Percentiles rank a stretch among this genome's conserved stretches.
Evolutionary conservation across 1,140 invertebrate genomes (phyloP).

Genomic region (Cyrtorhinus lividipennis): DNA sequence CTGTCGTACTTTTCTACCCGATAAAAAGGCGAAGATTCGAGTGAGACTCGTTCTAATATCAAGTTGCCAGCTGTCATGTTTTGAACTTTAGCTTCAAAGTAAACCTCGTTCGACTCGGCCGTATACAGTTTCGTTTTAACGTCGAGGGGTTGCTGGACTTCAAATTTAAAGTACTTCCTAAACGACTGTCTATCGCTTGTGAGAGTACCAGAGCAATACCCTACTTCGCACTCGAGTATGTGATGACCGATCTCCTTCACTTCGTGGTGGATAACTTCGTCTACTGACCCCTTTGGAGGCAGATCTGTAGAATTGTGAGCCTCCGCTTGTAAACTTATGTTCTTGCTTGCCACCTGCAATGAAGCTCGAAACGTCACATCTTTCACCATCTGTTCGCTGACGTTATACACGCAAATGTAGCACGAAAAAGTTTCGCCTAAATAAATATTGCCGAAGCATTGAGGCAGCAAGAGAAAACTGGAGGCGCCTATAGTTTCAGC

Average conservation of each 20-base stretch:
- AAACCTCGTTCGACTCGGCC: slow-evolving; percentile 93
- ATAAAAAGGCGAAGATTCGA: slow-evolving; percentile 84
- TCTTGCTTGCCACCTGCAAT: slow-evolving; percentile 8
- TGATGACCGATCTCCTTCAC: slow-evolving; percentile 96
- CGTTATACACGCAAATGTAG: slow-evolving; percentile 94
- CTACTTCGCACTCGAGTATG: slow-evolving; percentile 92
- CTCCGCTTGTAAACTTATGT: not conserved
- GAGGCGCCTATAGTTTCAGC: slow-evolving; percentile 70
- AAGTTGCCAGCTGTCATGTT: slow-evolving; percentile 83
- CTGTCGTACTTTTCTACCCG: slow-evolving; percentile 27
- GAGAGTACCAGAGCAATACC: slow-evolving; percentile 39
- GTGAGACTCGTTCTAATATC: slow-evolving; percentile 75
- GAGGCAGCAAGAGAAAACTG: slow-evolving; percentile 80
- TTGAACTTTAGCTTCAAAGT: slow-evolving; percentile 91
- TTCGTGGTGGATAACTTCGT: slow-evolving; percentile 94
- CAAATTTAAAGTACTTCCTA: slow-evolving; percentile 95
- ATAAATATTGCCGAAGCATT: slow-evolving; percentile 83
- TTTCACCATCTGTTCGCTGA: slow-evolving; percentile 65
- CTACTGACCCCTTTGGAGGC: slow-evolving; percentile 69
- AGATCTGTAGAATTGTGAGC: slow-evolving; percentile 39
- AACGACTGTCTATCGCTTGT: slow-evolving; percentile 52
- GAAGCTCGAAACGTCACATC: slow-evolving; percentile 64
- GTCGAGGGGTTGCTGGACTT: slow-evolving; percentile 93
- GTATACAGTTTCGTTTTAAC: slow-evolving; percentile 98
- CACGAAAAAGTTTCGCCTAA: slow-evolving; percentile 95